These are phyloP conservation scores for Pangasianodon gigas DNA, from an alignment of 2,113 vertebrate genomes.

Conservation along the genomic window DNA sequence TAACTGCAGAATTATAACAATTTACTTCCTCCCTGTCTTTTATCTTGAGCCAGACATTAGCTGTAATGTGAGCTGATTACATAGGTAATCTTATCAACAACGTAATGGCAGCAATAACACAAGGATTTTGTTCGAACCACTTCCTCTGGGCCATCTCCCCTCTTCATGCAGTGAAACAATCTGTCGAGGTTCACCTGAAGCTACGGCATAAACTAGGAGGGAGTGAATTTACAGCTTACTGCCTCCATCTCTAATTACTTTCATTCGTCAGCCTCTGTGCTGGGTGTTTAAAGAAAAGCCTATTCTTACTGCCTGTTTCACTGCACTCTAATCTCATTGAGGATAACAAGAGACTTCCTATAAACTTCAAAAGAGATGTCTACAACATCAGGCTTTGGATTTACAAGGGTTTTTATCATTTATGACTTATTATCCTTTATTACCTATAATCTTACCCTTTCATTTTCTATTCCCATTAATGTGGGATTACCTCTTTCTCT, in stretches of 20 bases:
- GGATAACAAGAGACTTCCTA: background rate
- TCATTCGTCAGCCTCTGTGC: slow-evolving; percentile 12
- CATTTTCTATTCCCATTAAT: background rate
- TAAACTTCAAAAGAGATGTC: background rate
- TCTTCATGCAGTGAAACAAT: slow-evolving; percentile 17
- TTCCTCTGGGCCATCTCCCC: slow-evolving; percentile 12
- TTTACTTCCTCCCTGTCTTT: background rate
- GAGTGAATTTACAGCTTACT: slow-evolving; percentile 38
- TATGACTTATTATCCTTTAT: background rate
- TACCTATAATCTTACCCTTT: background rate
- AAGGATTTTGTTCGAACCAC: slow-evolving; percentile 29
- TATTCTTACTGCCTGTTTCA: background rate
- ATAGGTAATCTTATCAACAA: slow-evolving; percentile 43
- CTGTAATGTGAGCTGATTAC: slow-evolving; percentile 46
- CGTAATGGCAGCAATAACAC: slow-evolving; percentile 44
- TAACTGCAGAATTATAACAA: background rate
- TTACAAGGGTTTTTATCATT: background rate
- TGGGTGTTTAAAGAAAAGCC: background rate
- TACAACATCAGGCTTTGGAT: background rate
- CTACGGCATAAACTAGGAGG: slow-evolving; percentile 12
- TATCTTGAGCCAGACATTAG: background rate
- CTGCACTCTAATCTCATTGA: background rate
- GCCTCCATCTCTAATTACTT: background rate
- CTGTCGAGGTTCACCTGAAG: background rate
- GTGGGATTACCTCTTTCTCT: background rate